Evolutionary conservation across 2,797 vertebrate genomes (phyloP).

Genomic region (Poecilia picta): DNA sequence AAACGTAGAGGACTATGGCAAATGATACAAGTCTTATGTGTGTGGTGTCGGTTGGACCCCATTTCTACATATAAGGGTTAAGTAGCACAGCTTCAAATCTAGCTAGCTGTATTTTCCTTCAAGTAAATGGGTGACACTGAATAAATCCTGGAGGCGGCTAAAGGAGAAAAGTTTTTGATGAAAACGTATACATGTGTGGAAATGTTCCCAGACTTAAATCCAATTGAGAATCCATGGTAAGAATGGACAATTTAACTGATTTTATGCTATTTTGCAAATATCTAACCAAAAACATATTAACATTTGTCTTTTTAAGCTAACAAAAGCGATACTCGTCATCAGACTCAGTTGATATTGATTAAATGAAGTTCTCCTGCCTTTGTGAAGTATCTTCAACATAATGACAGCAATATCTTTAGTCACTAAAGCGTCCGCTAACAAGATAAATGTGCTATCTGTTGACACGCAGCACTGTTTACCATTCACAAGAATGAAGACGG

Average conservation of each 20-base stretch:
- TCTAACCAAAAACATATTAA: neutral
- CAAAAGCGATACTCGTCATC: slow-evolving; percentile 48
- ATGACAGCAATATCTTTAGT: slow-evolving; percentile 45
- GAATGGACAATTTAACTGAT: neutral
- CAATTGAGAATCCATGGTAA: neutral
- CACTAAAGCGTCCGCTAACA: slow-evolving; percentile 29
- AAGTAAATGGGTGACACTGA: neutral
- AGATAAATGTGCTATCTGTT: slow-evolving; percentile 58
- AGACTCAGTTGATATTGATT: slow-evolving; percentile 63
- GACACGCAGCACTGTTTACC: slow-evolving; percentile 58
- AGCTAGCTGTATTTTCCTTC: neutral
- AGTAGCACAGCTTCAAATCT: neutral
- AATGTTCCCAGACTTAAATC: neutral
- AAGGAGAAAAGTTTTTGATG: neutral
- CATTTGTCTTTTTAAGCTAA: neutral
- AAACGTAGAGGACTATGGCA: too few relatives aligned
- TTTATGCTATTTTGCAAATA: neutral
- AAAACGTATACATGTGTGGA: neutral
- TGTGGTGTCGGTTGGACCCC: too few relatives aligned
- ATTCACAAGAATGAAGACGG: slow-evolving; percentile 32
- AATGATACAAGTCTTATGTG: too few relatives aligned
- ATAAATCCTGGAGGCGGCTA: neutral
- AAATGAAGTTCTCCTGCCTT: slow-evolving; percentile 56
- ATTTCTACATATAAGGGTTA: too few relatives aligned
- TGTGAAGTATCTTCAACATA: slow-evolving; percentile 52